phyloP scores from a whole-genome alignment of 1,140 invertebrate genomes.

The Drosophila yakuba region DNA sequence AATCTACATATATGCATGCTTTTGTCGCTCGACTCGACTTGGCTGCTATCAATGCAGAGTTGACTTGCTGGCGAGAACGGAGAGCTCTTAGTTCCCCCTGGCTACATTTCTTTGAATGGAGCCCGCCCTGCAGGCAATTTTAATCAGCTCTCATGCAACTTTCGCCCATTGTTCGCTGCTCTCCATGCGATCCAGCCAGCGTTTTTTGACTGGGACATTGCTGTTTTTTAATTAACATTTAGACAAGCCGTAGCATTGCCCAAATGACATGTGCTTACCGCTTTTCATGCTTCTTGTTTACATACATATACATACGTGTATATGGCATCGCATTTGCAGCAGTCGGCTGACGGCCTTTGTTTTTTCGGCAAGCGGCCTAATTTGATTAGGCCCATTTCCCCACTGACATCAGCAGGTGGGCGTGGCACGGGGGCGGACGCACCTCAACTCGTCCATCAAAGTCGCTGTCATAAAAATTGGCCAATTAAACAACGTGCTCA shows the following conservation, averaged over 20 bases:
- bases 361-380: slow-evolving; percentile 34
- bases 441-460: slow-evolving; percentile 52
- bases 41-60: slow-evolving; percentile 24
- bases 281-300: not conserved
- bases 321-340: slow-evolving; percentile 17
- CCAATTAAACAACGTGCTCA: slow-evolving; percentile 45
- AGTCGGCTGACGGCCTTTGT: slow-evolving; percentile 14
- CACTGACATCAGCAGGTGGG: slow-evolving; percentile 45
- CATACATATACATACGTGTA: too few relatives aligned
- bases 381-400: slow-evolving; percentile 54
- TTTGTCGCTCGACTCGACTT: slow-evolving; percentile 25
- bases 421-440: slow-evolving; percentile 9
- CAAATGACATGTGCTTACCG: slow-evolving; percentile 73
- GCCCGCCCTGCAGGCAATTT: slow-evolving; percentile 34
- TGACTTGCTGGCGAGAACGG: not conserved
- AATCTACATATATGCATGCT: slow-evolving; percentile 34
- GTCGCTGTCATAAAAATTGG: slow-evolving; percentile 54
- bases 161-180: slow-evolving; percentile 50
- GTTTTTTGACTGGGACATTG: slow-evolving; percentile 45
- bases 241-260: slow-evolving; percentile 66
- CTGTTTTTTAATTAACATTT: slow-evolving; percentile 81
- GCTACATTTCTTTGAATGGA: slow-evolving; percentile 11
- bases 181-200: slow-evolving; percentile 19
- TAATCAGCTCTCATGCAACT: slow-evolving; percentile 51
- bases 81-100: not conserved